Evolutionary conservation across 2,113 vertebrate genomes (phyloP), one percentile per base, ranked within the genome.

Genomic region (Hyaena hyaena): DNA sequence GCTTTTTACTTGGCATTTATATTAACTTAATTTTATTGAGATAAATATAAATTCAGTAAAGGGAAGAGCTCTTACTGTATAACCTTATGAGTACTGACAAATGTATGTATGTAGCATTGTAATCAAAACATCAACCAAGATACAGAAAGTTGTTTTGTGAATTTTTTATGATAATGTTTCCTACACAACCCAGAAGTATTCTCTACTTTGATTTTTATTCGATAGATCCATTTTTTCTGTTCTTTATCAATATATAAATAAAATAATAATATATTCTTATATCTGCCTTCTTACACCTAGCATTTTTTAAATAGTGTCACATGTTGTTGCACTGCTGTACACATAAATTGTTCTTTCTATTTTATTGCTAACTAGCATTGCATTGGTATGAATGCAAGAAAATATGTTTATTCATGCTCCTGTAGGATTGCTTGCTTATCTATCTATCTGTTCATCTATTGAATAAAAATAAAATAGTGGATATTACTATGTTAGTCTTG

Each of bases 1-100:
- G 26, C 28, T 6, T 92, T 11, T 50, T 23, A 71, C 14, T 88
- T 33, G 5, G 2, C 16, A 1, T 81, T 81, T 73, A 50, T 53
- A 65, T 81, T 82, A 88, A 68, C 28, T 87, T 77, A 93, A n/a
- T 93, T 88, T 88, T 81, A 80, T 16, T 50, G 43, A 82, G 39
- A 61, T 81, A 35, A 69, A 48, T 73, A 73, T 35, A 86, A 61
- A 69, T 55, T 43, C 8, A 71, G 39, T 71, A 94, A 80, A 63
- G 26, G 26, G 0, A 3, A 80, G 31, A 48, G 23, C 68, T 88
- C 76, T 86, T 66, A 53, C 23, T 93, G 28, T 79, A 68, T 86
- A 55, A n/a, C 24, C 10, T 77, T 26, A 68, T 86, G 58, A 55
- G 12, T 66, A 50, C 55, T 86, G 71, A 55, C 10, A 76, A 43